A percentile compares a stretch with the other conserved stretches of the same genome.
phyloP scores from a whole-genome alignment of 2,797 vertebrate species.

The Sebastes taczanowskii region DNA sequence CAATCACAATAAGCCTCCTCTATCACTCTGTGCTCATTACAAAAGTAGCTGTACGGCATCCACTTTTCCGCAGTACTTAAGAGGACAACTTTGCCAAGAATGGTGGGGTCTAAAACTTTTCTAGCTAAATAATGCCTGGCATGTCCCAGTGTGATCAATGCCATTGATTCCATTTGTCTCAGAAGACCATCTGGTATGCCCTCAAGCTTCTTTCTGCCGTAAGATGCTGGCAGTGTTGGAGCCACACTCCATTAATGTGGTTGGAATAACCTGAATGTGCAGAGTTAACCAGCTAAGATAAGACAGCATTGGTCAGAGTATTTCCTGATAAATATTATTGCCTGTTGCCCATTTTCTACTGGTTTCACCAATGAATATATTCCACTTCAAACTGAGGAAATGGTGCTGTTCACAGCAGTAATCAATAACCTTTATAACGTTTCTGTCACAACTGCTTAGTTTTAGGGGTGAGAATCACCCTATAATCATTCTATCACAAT shows the following conservation, averaged over 20 bases:
- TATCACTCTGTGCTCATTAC: neutral
- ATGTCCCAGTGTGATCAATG: slow-evolving; percentile 15
- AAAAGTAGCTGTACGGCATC: neutral
- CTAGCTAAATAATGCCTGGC: neutral
- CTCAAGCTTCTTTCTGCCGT: neutral
- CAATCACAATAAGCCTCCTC: neutral
- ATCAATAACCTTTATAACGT: neutral
- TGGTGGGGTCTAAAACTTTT: neutral
- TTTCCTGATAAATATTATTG: neutral
- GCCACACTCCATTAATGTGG: neutral
- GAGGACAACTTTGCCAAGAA: neutral
- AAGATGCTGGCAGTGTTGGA: neutral
- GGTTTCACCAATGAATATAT: neutral
- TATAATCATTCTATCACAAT: neutral
- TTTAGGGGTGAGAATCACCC: neutral
- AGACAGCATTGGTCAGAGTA: neutral
- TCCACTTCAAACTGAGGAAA: neutral
- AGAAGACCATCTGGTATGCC: neutral
- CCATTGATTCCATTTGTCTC: slow-evolving; percentile 28
- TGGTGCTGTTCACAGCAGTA: neutral
- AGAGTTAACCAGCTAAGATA: neutral
- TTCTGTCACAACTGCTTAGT: too few species aligned
- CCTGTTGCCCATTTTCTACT: neutral
- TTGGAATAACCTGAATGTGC: neutral
- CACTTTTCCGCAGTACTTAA: neutral